Percentiles rank a stretch among this genome's conserved stretches.
Evolutionary conservation across 37 sponge, comb jelly and placozoan species (phyloP).

Genomic region (Lycopodina hypogea): DNA sequence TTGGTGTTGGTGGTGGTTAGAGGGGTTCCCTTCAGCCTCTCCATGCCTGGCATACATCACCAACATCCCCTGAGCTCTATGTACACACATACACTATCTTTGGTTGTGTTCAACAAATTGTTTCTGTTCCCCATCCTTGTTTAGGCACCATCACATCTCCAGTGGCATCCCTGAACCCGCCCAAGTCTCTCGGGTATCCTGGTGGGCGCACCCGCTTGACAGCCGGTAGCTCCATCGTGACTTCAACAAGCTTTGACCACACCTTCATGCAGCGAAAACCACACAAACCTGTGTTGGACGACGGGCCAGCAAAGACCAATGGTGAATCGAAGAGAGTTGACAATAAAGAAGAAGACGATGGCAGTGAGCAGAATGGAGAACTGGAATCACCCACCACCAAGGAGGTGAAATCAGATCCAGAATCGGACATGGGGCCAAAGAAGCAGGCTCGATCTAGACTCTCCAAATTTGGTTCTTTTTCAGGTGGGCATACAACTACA

Average conservation of each 20-base stretch:
- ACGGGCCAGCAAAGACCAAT: background rate
- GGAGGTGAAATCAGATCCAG: background rate
- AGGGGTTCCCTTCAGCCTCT: too few species aligned
- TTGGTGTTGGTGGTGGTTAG: too few species aligned
- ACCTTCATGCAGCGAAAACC: constrained; percentile 13
- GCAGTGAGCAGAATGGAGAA: background rate
- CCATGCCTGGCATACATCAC: too few species aligned
- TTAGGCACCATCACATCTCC: too few species aligned
- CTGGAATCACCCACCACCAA: background rate
- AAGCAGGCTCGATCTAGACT: background rate
- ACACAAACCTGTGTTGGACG: background rate
- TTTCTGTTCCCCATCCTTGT: too few species aligned
- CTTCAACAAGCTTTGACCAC: constrained; percentile 31
- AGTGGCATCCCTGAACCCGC: background rate
- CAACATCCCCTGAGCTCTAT: too few species aligned
- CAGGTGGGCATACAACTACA: background rate
- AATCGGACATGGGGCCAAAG: background rate
- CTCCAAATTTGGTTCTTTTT: background rate
- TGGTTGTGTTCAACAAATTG: too few species aligned
- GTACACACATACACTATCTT: too few species aligned
- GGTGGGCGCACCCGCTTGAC: background rate
- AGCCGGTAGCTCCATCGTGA: constrained; percentile 44
- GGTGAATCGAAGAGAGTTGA: background rate
- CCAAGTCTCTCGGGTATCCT: background rate
- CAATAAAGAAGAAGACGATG: background rate